Base-by-base conservation (phyloP, 2,888 invertebrate species). In the Calliphora vomitoria region DNA sequence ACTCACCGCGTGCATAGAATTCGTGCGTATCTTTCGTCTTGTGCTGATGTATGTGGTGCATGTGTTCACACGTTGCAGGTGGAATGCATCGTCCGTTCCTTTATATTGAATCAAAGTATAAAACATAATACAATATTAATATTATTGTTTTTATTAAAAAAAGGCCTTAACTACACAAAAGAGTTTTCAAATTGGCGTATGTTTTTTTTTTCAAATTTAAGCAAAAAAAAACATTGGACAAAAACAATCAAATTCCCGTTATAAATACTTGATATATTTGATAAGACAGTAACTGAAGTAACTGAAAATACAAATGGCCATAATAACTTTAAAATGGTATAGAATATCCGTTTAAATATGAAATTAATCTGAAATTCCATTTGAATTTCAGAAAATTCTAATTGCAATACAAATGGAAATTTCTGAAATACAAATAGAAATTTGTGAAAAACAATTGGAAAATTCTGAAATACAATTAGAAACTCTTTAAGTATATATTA, bases 1-100 rank as follows among this genome's bases (percentile, higher is more conserved):
- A 89, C 91, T 90, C 85, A 93, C 93, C 93, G 90, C 91, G 91
- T 92, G 93, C 90, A 92, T 91, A 89, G 93, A 93, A 90, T 91
- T 93, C 90, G 91, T 89, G 89, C 92, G 92, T 50, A 92, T 91
- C 90, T 94, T 94, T 91, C 95, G 94, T 80, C 95, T 94, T 90
- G 95, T 94, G 91, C 95, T 95, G 89, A 95, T 94, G 93, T 95
- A 95, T 4, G 95, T 95, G 83, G 95, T 95, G 92, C 95, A 95
- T 20, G 95, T 95, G 93, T 95, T 95, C 91, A 95, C 95, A 88
- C 95, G 94, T 89, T 95, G 95, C 31, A 96, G 93, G 86, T 94
- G 93, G 85, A 95, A 95, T 89, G 95, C 94, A 91, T 95, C 95
- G 89, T 93, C 94, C 89, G 92, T 93, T 91, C 94, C 94, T 92